phyloP scores from a whole-genome alignment of 2,113 vertebrate genomes.

The Anarhynchus alexandrinus region DNA sequence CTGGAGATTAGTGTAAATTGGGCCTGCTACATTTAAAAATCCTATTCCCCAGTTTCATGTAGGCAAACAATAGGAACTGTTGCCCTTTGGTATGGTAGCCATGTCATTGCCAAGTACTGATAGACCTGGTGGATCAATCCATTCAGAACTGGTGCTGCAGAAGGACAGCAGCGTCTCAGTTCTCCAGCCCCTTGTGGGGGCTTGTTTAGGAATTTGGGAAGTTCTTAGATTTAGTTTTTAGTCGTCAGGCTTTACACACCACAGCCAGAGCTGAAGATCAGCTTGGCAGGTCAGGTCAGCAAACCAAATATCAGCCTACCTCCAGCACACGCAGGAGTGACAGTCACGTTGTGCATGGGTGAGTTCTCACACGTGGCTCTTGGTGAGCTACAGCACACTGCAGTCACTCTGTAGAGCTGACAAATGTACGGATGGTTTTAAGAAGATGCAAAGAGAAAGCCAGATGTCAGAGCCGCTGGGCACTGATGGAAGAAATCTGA shows the following conservation, averaged over 20 bases:
- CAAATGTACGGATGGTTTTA: neutral
- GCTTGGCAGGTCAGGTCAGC: neutral
- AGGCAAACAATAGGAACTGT: neutral
- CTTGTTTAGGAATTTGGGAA: neutral
- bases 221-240: neutral
- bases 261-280: neutral
- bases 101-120: neutral
- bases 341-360: accelerated
- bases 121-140: neutral
- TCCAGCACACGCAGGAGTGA: neutral
- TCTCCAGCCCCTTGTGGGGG: neutral
- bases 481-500: neutral
- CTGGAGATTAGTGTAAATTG: neutral
- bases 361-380: neutral
- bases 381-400: neutral
- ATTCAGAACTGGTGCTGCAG: neutral
- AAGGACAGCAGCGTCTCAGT: neutral
- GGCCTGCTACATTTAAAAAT: neutral
- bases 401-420: neutral
- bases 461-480: neutral
- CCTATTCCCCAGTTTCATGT: neutral
- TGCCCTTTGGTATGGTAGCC: neutral
- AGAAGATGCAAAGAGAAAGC: neutral
- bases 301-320: neutral
- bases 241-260: neutral